A percentile compares a stretch with the other conserved stretches of the same genome.
These are phyloP conservation scores for Falco rusticolus DNA, from an alignment of 2,797 vertebrate genomes.

Conservation along the genomic window DNA sequence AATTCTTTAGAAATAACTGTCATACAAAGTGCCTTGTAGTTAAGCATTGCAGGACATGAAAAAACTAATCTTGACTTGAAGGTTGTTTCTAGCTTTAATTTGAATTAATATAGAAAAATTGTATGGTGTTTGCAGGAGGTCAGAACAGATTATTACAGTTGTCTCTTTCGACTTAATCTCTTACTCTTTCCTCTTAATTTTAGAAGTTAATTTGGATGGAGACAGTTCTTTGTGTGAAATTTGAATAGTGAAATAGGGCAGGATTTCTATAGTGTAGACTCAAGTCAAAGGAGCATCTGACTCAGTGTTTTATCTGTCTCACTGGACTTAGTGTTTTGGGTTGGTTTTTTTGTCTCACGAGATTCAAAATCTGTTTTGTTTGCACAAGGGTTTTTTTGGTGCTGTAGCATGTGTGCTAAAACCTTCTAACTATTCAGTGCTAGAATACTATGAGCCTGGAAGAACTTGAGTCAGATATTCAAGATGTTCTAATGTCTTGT, in stretches of 20 bases:
- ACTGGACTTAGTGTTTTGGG: not conserved
- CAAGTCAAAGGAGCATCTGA: not conserved
- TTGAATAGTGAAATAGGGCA: not conserved
- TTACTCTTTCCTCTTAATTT: not conserved
- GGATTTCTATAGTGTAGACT: not conserved
- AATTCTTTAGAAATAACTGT: not conserved
- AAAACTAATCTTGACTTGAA: not conserved
- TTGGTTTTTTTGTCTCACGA: not conserved
- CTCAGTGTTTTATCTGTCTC: not conserved
- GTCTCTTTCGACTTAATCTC: not conserved
- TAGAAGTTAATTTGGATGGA: not conserved
- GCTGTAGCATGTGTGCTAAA: not conserved
- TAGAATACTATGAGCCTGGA: not conserved
- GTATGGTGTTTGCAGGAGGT: not conserved
- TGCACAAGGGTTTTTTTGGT: not conserved
- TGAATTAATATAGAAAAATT: not conserved
- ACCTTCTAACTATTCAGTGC: too few species aligned
- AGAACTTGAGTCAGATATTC: not conserved
- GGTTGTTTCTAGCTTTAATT: not conserved
- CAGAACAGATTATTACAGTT: not conserved
- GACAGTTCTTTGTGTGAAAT: not conserved
- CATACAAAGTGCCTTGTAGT: not conserved
- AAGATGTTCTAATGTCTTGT: not conserved
- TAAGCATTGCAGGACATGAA: not conserved
- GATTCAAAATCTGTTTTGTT: not conserved